A percentile compares a stretch with the other conserved stretches of the same genome.
Conservation (phyloP, 2,888 invertebrate genomes). For the Drosophila acutilabella region DNA sequence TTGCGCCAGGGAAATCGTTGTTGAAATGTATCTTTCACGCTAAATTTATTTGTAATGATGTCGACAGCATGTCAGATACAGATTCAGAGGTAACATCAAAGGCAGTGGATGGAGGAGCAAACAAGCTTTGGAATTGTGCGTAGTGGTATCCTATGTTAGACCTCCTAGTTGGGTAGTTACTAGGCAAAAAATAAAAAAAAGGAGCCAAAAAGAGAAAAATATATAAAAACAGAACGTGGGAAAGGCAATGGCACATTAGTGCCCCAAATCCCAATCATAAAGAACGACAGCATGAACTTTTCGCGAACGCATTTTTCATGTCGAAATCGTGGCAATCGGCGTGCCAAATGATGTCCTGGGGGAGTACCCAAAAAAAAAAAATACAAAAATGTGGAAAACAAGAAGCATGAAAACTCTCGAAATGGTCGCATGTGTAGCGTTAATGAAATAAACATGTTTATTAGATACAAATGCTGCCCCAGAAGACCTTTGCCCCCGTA, state of each 20-base stretch:
- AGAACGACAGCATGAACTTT: slow-evolving; percentile 58
- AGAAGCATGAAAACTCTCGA: slow-evolving; percentile 33
- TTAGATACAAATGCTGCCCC: slow-evolving; percentile 68
- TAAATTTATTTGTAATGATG: slow-evolving; percentile 79
- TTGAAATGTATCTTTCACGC: slow-evolving; percentile 79
- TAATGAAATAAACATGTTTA: slow-evolving; percentile 80
- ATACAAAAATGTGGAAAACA: slow-evolving; percentile 11
- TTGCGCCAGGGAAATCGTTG: slow-evolving; percentile 54
- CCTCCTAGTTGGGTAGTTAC: slow-evolving; percentile 32
- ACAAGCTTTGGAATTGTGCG: slow-evolving; percentile 34
- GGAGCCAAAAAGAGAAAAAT: slow-evolving; percentile 1
- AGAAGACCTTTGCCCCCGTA: slow-evolving; percentile 32
- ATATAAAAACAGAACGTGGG: slow-evolving; percentile 21
- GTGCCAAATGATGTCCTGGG: slow-evolving; percentile 71
- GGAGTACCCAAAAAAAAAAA: slow-evolving; percentile 48
- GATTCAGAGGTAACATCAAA: slow-evolving; percentile 10
- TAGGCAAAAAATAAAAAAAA: slow-evolving; percentile 31
- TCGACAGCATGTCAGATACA: slow-evolving; percentile 65
- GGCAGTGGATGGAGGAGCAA: slow-evolving; percentile 12
- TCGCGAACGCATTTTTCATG: slow-evolving; percentile 80
- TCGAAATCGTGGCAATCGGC: slow-evolving; percentile 73
- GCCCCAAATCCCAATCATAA: slow-evolving; percentile 78
- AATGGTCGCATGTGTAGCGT: slow-evolving; percentile 72
- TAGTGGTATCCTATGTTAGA: slow-evolving; percentile 24
- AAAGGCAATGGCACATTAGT: slow-evolving; percentile 73